Evolutionary conservation across 2,113 vertebrate genomes (phyloP).

Genomic region (Carassius auratus): DNA sequence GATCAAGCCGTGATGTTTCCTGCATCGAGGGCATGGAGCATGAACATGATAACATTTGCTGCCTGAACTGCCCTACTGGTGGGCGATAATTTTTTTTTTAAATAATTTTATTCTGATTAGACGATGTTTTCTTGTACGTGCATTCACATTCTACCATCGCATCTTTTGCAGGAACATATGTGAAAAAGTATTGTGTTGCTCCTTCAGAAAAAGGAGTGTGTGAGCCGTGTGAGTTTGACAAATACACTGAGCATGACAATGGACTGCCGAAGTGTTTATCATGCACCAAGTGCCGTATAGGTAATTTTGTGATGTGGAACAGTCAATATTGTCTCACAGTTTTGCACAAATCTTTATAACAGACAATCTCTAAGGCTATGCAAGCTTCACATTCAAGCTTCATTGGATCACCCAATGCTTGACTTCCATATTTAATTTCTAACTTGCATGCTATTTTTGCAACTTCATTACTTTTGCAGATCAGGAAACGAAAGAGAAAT

Average conservation of each 20-base stretch:
- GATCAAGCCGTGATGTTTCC: neutral
- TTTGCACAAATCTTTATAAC: neutral
- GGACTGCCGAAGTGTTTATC: slow-evolving; percentile 58
- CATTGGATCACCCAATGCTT: neutral
- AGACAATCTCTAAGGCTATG: neutral
- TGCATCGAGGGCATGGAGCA: slow-evolving; percentile 60
- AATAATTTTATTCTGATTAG: neutral
- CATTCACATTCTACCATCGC: too few species aligned
- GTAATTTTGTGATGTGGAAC: slow-evolving; percentile 57
- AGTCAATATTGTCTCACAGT: neutral
- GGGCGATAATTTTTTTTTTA: neutral
- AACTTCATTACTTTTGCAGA: slow-evolving; percentile 58
- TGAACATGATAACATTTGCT: slow-evolving; percentile 62
- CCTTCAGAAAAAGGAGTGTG: slow-evolving; percentile 51
- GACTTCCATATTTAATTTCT: neutral
- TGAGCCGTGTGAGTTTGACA: slow-evolving; percentile 60
- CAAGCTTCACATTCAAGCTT: neutral
- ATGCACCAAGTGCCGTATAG: slow-evolving; percentile 69
- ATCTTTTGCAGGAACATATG: slow-evolving; percentile 61
- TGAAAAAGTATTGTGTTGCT: slow-evolving; percentile 55
- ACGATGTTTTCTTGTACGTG: neutral
- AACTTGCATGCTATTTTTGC: neutral
- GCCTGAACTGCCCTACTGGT: slow-evolving; percentile 73
- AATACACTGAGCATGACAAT: slow-evolving; percentile 63
- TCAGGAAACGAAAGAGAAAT: slow-evolving; percentile 58